Evolutionary conservation across 2,888 invertebrate genomes (phyloP).

Genomic region (Dendrolimus houi): DNA sequence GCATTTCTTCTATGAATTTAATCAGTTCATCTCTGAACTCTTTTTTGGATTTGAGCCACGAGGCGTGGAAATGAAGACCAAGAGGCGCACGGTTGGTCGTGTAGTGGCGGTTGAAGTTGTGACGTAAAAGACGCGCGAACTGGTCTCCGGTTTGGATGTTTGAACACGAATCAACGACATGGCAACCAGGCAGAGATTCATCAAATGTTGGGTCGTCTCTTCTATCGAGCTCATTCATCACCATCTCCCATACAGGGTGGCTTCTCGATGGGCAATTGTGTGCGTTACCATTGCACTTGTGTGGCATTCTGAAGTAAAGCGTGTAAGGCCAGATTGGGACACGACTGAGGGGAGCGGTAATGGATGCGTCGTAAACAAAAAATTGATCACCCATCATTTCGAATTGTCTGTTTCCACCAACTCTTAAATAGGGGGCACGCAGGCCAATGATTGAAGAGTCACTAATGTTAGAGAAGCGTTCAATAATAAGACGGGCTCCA

Average conservation of each 20-base stretch:
- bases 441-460: conserved; percentile 93
- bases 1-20: conserved; percentile 95
- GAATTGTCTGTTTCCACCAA: conserved; percentile 96
- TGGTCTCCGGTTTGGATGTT: conserved; percentile 95
- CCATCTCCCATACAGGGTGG: conserved; percentile 97
- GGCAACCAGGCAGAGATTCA: conserved; percentile 94
- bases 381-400: conserved; percentile 98
- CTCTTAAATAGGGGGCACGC: conserved; percentile 91
- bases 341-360: conserved; percentile 91
- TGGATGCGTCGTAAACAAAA: conserved; percentile 96
- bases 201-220: conserved; percentile 96
- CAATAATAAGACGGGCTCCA: conserved; percentile 89
- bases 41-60: conserved; percentile 95
- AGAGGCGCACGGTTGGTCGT: conserved; percentile 94
- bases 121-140: conserved; percentile 90
- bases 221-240: conserved; percentile 95
- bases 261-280: conserved; percentile 94
- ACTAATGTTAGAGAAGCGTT: conserved; percentile 93
- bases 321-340: conserved; percentile 99
- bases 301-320: conserved; percentile 96
- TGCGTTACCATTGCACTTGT: conserved; percentile 95
- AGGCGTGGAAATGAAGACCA: conserved; percentile 95
- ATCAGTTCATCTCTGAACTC: conserved; percentile 94
- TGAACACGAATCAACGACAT: conserved; percentile 95
- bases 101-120: conserved; percentile 97